These are phyloP conservation scores for Polymixis flavicincta DNA, from an alignment of 2,888 invertebrate genomes.

Conservation along the genomic window DNA sequence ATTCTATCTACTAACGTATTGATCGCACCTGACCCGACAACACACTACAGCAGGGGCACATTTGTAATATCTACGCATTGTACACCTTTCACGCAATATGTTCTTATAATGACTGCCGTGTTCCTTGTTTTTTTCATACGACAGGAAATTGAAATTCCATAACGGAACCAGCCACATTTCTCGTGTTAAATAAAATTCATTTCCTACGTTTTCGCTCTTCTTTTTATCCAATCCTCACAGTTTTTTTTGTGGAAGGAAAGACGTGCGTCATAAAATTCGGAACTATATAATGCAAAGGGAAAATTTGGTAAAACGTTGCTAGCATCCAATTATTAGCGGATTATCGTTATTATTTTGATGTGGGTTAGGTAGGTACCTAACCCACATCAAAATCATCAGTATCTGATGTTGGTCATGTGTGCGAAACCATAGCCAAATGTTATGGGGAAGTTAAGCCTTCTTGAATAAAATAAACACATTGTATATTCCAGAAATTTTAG, in stretches of 20 bases:
- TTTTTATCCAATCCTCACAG: constrained; percentile 27
- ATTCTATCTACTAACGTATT: constrained; percentile 33
- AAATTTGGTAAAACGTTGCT: constrained; percentile 23
- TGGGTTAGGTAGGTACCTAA: neutral
- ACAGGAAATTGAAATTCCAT: constrained; percentile 45
- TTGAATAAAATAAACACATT: neutral
- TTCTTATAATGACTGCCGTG: constrained; percentile 23
- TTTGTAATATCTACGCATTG: constrained; percentile 19
- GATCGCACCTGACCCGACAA: constrained; percentile 46
- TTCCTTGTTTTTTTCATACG: constrained; percentile 33
- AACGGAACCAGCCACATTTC: constrained; percentile 20
- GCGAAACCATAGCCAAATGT: neutral
- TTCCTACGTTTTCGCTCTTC: constrained; percentile 24
- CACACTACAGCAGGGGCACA: constrained; percentile 19
- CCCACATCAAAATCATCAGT: no score
- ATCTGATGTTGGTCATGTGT: neutral
- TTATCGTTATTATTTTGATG: constrained; percentile 32
- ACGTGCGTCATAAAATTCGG: neutral
- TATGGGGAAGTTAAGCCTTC: neutral
- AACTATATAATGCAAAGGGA: constrained; percentile 5
- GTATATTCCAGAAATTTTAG: neutral
- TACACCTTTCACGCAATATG: constrained; percentile 13
- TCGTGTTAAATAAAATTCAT: constrained; percentile 32
- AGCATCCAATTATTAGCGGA: constrained; percentile 33
- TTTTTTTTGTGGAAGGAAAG: neutral